phyloP scores from a whole-genome alignment of 2,888 invertebrate species.

The Cerceris rybyensis region DNA sequence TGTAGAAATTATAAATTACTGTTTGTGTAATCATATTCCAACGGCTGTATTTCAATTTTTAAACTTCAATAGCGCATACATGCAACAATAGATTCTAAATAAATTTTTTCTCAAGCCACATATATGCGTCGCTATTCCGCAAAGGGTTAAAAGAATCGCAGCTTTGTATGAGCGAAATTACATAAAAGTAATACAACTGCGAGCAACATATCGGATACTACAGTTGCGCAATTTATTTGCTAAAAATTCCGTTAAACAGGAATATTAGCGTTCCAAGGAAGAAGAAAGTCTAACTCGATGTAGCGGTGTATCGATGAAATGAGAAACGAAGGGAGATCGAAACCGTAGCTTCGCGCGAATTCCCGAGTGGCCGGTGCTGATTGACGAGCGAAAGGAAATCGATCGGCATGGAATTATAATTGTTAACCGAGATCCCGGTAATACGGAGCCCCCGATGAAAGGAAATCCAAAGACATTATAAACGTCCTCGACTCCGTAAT shows the following conservation, averaged over 20 bases:
- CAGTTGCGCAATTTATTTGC: too few relatives aligned
- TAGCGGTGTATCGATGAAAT: constrained; percentile 25
- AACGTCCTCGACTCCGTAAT: constrained; percentile 10
- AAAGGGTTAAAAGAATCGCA: too few relatives aligned
- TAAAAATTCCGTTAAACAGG: constrained; percentile 3
- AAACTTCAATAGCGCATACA: too few relatives aligned
- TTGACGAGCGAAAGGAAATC: constrained; percentile 43
- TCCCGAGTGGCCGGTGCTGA: constrained; percentile 25
- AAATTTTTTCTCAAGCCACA: too few relatives aligned
- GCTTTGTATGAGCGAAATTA: too few relatives aligned
- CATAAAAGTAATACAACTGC: too few relatives aligned
- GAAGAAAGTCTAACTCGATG: constrained; percentile 6
- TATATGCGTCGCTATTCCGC: too few relatives aligned
- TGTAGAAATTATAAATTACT: too few relatives aligned
- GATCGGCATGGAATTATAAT: constrained; percentile 45
- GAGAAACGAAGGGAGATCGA: constrained; percentile 11
- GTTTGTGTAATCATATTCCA: too few relatives aligned
- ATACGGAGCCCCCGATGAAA: constrained; percentile 1
- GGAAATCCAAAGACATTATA: background rate
- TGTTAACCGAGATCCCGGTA: constrained; percentile 23
- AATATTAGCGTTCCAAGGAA: constrained; percentile 4
- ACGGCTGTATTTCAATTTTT: too few relatives aligned
- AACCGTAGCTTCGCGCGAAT: constrained; percentile 27
- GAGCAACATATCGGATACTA: too few relatives aligned
- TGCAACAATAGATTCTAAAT: too few relatives aligned